A percentile compares a stretch with the other conserved stretches of the same genome.
phyloP scores from a whole-genome alignment of 2,888 invertebrate species.

The Pseudoips prasinana region DNA sequence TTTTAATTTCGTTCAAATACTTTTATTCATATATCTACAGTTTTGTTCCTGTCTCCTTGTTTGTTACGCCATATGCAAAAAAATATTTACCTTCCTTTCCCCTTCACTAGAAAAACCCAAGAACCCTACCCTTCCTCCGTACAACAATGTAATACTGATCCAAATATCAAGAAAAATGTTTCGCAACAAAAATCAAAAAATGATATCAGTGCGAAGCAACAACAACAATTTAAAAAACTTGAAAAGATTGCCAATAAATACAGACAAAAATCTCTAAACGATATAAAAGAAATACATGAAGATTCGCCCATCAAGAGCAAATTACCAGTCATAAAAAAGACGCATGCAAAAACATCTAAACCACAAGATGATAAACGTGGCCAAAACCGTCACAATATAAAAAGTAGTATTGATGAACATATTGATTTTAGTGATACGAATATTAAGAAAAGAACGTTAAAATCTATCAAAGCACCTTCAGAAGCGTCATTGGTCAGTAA shows the following conservation, averaged over 20 bases:
- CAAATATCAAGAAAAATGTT: slow-evolving; percentile 45
- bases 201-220: slow-evolving; percentile 52
- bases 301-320: slow-evolving; percentile 47
- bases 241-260: slow-evolving; percentile 64
- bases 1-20: not conserved
- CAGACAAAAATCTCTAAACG: slow-evolving; percentile 49
- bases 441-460: slow-evolving; percentile 19
- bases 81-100: slow-evolving; percentile 70
- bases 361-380: slow-evolving; percentile 4
- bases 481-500: slow-evolving; percentile 17
- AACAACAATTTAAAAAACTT: slow-evolving; percentile 65
- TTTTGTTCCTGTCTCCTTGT: slow-evolving; percentile 75
- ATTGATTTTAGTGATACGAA: slow-evolving; percentile 9
- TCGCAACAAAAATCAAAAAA: slow-evolving; percentile 44
- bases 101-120: slow-evolving; percentile 62
- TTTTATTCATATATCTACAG: slow-evolving; percentile 2
- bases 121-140: slow-evolving; percentile 39
- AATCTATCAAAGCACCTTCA: slow-evolving; percentile 13
- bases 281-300: slow-evolving; percentile 28
- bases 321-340: slow-evolving; percentile 55
- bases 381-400: not conserved
- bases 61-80: slow-evolving; percentile 47
- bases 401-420: slow-evolving; percentile 20
- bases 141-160: slow-evolving; percentile 56
- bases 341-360: slow-evolving; percentile 23